Conservation (phyloP, 2,888 invertebrate species). For the Dynastes hyllus region DNA sequence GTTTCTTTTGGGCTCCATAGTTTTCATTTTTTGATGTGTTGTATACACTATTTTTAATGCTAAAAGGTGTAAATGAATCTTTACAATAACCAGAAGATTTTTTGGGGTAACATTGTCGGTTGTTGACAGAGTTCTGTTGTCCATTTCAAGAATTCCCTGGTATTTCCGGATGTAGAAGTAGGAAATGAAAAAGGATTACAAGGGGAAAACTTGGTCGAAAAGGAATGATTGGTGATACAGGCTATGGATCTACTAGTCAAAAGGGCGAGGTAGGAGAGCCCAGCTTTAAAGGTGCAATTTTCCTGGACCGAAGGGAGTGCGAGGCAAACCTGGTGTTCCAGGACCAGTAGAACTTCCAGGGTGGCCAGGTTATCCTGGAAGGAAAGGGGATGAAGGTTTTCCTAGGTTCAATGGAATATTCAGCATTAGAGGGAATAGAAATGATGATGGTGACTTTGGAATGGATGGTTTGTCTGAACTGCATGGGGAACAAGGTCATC, state of each 20-base stretch:
- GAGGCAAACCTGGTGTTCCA: constrained; percentile 77
- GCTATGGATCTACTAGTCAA: constrained; percentile 73
- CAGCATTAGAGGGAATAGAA: constrained; percentile 68
- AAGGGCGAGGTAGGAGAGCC: constrained; percentile 74
- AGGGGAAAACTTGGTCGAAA: constrained; percentile 76
- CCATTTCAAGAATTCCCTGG: constrained; percentile 74
- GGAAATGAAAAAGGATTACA: constrained; percentile 75
- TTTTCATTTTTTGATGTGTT: too few relatives aligned
- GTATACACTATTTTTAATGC: too few relatives aligned
- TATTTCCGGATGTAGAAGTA: constrained; percentile 74
- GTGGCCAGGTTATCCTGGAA: constrained; percentile 66
- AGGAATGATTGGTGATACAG: constrained; percentile 78
- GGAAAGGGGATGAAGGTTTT: constrained; percentile 67
- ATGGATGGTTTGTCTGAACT: constrained; percentile 65
- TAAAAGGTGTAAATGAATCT: too few relatives aligned
- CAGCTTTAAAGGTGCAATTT: constrained; percentile 78
- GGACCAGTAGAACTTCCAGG: constrained; percentile 78
- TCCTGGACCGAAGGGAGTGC: constrained; percentile 72
- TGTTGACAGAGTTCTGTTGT: too few relatives aligned
- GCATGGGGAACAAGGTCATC: constrained; percentile 70
- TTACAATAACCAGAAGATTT: too few relatives aligned
- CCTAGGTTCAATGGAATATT: constrained; percentile 68
- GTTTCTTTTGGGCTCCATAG: too few relatives aligned
- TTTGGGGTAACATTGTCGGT: too few relatives aligned
- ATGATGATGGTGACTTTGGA: constrained; percentile 69